A percentile compares a stretch with the other conserved stretches of the same genome.
phyloP scores from a whole-genome alignment of 2,888 invertebrate genomes.

The Drosophila basisetae region DNA sequence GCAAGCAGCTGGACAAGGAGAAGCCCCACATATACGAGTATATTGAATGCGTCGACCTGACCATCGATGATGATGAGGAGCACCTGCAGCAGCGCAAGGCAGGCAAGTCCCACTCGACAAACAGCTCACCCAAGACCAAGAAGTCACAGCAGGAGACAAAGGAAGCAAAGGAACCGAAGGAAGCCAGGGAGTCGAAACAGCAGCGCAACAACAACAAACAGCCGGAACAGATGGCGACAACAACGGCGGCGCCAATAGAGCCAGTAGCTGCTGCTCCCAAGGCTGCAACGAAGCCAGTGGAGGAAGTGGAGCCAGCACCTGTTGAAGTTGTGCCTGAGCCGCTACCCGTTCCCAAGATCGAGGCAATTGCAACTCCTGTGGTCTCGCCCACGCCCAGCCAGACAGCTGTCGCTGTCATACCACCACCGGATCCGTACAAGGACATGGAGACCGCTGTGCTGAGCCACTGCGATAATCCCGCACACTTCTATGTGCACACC shows the following conservation, averaged over 20 bases:
- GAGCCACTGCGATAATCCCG: slow-evolving; percentile 91
- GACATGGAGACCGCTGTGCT: slow-evolving; percentile 87
- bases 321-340: slow-evolving; percentile 14
- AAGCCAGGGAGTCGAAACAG: slow-evolving; percentile 21
- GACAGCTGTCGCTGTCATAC: slow-evolving; percentile 5
- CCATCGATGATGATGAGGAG: slow-evolving; percentile 82
- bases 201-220: slow-evolving; percentile 34
- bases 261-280: slow-evolving; percentile 5
- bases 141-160: slow-evolving; percentile 30
- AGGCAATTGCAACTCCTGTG: slow-evolving; percentile 24
- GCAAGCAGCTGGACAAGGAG: slow-evolving; percentile 81
- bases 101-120: slow-evolving; percentile 27
- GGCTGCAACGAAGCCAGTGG: slow-evolving; percentile 11
- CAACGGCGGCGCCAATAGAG: background rate
- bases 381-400: background rate
- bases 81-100: slow-evolving; percentile 49
- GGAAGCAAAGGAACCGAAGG: slow-evolving; percentile 37
- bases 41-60: slow-evolving; percentile 83
- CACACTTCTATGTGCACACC: slow-evolving; percentile 91
- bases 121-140: slow-evolving; percentile 47
- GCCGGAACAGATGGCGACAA: slow-evolving; percentile 9
- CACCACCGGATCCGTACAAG: slow-evolving; percentile 75
- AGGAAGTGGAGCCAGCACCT: slow-evolving; percentile 14
- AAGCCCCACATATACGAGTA: slow-evolving; percentile 78
- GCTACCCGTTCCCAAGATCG: slow-evolving; percentile 13